Conservation (phyloP, 2,888 invertebrate genomes). For the Nomada fucata region DNA sequence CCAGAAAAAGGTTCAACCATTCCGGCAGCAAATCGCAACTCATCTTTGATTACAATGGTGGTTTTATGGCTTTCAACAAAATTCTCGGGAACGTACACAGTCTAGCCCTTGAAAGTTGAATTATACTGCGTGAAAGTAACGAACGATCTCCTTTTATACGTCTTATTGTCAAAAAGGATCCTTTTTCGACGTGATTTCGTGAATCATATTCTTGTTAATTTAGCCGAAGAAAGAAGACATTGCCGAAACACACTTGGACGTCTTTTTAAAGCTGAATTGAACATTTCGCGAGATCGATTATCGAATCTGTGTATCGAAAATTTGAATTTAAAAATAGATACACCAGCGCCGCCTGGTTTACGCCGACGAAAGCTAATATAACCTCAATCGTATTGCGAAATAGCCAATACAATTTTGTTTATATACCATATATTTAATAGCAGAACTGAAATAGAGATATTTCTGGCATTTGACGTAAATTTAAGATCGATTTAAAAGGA, state of each 20-base stretch:
- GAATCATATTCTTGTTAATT: conserved; percentile 57
- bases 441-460: neutral
- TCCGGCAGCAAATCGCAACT: conserved; percentile 75
- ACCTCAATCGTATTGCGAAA: neutral
- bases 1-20: conserved; percentile 75
- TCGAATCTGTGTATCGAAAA: conserved; percentile 18
- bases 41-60: conserved; percentile 61
- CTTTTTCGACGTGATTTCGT: conserved; percentile 28
- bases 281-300: conserved; percentile 28
- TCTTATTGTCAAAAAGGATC: conserved; percentile 14
- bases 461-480: neutral
- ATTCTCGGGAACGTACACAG: neutral
- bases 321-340: neutral
- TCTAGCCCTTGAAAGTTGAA: neutral
- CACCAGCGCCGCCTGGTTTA: conserved; percentile 1
- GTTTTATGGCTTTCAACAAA: neutral
- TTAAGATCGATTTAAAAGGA: neutral
- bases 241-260: conserved; percentile 51
- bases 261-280: conserved; percentile 47
- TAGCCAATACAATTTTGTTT: neutral
- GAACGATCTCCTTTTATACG: neutral
- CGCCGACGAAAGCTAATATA: conserved; percentile 3
- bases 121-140: neutral
- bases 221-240: conserved; percentile 29
- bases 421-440: neutral